Conservation (phyloP, 2,888 invertebrate genomes). For the Eupithecia pulchellata region DNA sequence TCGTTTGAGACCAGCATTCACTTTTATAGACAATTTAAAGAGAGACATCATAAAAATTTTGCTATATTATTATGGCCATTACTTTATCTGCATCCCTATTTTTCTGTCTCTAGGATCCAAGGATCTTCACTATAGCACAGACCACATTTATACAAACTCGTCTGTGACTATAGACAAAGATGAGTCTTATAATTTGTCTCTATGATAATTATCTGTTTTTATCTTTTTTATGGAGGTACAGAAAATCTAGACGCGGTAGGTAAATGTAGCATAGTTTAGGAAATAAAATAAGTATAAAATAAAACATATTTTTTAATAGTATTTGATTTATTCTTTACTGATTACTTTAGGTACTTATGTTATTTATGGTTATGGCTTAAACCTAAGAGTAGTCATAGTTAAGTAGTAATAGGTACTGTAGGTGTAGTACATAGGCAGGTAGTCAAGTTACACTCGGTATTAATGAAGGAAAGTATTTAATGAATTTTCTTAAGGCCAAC, state of each 20-base stretch:
- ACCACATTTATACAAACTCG: too few species aligned
- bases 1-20: too few species aligned
- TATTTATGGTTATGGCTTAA: background rate
- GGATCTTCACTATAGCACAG: too few species aligned
- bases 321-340: conserved; percentile 19
- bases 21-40: too few species aligned
- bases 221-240: background rate
- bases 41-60: background rate
- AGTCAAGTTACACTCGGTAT: background rate
- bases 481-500: conserved; percentile 1
- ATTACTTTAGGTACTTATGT: background rate
- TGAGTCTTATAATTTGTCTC: background rate
- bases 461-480: background rate
- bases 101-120: too few species aligned
- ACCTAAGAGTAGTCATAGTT: background rate
- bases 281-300: conserved; percentile 13
- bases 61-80: background rate
- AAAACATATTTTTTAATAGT: conserved; percentile 12
- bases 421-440: too few species aligned
- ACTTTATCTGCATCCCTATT: background rate
- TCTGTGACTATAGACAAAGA: too few species aligned
- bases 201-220: background rate
- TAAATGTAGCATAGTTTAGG: background rate
- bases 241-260: background rate
- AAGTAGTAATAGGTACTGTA: background rate